These are phyloP conservation scores for Luidia sarsii DNA, from an alignment of 53 echinoderm and acorn worm species.

Conservation along the genomic window DNA sequence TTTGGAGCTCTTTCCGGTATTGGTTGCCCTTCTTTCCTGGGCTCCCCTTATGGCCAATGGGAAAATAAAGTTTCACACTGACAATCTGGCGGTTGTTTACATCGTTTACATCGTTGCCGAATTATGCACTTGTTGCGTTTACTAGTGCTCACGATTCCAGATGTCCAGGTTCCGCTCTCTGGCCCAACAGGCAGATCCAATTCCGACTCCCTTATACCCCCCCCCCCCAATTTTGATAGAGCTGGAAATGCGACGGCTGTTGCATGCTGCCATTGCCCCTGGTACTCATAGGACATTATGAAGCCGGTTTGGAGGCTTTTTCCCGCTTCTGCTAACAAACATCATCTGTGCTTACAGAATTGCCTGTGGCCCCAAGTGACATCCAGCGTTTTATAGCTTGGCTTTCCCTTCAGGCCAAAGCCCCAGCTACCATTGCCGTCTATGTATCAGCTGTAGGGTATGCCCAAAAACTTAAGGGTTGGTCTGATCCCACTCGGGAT, in stretches of 20 bases:
- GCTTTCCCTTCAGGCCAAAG: background rate
- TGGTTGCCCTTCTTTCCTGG: no score
- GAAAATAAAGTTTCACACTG: no score
- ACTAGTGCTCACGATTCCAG: no score
- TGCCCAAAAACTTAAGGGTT: background rate
- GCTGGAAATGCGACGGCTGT: background rate
- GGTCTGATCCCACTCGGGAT: conserved; percentile 4
- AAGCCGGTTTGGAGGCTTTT: conserved; percentile 4
- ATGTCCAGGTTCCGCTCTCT: no score
- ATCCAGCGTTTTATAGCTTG: conserved; percentile 36
- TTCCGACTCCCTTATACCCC: no score
- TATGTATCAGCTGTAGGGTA: conserved; percentile 23
- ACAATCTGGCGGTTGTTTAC: no score
- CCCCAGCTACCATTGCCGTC: conserved; percentile 25
- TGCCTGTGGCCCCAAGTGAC: background rate
- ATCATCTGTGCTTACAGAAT: background rate
- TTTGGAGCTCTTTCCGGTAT: no score
- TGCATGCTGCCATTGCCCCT: background rate
- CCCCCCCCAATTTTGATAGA: no score
- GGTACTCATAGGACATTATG: conserved; percentile 9
- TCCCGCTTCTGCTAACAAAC: background rate
- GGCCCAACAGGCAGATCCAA: no score
- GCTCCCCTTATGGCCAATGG: no score
- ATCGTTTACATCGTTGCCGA: no score
- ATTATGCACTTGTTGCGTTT: no score